phyloP scores from a whole-genome alignment of 2,888 invertebrate species.

The Xestia xanthographa region DNA sequence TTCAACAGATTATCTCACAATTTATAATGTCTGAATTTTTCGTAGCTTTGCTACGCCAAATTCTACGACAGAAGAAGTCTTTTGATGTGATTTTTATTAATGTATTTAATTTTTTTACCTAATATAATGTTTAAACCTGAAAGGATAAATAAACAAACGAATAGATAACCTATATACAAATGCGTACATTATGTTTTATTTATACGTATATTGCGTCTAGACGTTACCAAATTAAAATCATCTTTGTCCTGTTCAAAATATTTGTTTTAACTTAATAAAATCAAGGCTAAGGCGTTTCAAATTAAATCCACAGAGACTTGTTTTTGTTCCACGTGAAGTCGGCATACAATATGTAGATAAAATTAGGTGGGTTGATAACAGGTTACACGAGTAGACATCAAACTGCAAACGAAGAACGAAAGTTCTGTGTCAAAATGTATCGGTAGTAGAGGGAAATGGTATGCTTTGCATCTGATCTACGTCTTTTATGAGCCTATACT shows the following conservation, averaged over 20 bases:
- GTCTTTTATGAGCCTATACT: too few relatives aligned
- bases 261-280: conserved; percentile 5
- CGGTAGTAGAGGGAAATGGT: background rate
- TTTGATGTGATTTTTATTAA: background rate
- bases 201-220: background rate
- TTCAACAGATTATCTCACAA: background rate
- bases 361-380: conserved; percentile 25
- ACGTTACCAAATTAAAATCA: background rate
- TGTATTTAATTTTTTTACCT: background rate
- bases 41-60: background rate
- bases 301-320: background rate
- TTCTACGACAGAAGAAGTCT: background rate
- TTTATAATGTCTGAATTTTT: background rate
- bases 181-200: background rate
- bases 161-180: conserved; percentile 1
- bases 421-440: conserved; percentile 2
- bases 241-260: background rate
- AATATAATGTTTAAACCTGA: background rate
- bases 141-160: conserved; percentile 5
- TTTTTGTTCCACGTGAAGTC: conserved; percentile 3
- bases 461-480: conserved; percentile 1
- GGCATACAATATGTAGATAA: conserved; percentile 1
- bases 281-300: conserved; percentile 1
- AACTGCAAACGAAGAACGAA: too few relatives aligned
- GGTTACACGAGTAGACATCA: conserved; percentile 10